These are phyloP conservation scores for Diaprepes abbreviatus DNA, from an alignment of 2,888 invertebrate genomes.

Conservation along the genomic window DNA sequence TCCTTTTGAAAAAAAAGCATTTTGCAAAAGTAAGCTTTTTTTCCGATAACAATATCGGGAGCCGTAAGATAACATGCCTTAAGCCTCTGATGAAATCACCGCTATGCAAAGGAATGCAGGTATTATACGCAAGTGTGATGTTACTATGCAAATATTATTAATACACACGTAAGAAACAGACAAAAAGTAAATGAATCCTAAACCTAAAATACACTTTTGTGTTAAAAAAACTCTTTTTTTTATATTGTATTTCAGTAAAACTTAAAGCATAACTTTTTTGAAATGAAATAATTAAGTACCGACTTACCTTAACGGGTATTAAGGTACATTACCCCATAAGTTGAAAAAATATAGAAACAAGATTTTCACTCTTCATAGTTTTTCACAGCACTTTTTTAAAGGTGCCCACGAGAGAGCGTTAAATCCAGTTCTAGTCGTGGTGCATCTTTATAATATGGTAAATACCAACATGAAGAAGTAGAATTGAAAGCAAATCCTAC, in stretches of 20 bases:
- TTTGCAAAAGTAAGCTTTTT: not conserved
- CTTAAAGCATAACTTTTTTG: too few relatives aligned
- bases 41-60: constrained; percentile 14
- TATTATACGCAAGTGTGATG: constrained; percentile 13
- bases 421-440: constrained; percentile 48
- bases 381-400: constrained; percentile 43
- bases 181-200: not conserved
- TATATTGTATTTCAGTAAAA: too few relatives aligned
- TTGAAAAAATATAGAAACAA: constrained; percentile 31
- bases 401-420: constrained; percentile 42
- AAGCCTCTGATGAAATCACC: constrained; percentile 41
- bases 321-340: constrained; percentile 48
- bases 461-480: constrained; percentile 40
- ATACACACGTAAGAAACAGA: not conserved
- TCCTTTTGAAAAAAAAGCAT: not conserved
- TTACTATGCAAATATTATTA: constrained; percentile 5
- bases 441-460: constrained; percentile 49
- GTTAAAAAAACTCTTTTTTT: too few relatives aligned
- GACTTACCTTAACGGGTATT: constrained; percentile 47
- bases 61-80: constrained; percentile 30
- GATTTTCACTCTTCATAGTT: constrained; percentile 41
- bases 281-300: too few relatives aligned
- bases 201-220: too few relatives aligned
- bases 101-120: constrained; percentile 47
- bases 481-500: constrained; percentile 6